phyloP scores from a whole-genome alignment of 2,113 vertebrate species.

The Apteryx mantelli region DNA sequence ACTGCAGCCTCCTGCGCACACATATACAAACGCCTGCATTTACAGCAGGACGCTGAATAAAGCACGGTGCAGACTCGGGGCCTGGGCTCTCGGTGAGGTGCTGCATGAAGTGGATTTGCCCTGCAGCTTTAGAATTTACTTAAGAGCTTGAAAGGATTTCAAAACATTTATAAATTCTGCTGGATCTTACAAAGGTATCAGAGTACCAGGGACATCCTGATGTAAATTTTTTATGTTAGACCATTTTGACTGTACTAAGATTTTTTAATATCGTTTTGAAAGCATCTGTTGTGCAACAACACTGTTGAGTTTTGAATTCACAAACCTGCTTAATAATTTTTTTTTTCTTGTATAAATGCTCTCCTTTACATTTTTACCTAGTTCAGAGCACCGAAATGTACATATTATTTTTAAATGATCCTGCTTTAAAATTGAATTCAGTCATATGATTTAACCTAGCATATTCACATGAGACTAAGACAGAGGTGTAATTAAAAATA shows the following conservation, averaged over 20 bases:
- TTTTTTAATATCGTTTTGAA: neutral
- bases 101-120: neutral
- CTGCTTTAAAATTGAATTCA: neutral
- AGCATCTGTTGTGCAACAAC: neutral
- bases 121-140: neutral
- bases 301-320: conserved; percentile 6
- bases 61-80: neutral
- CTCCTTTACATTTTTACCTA: neutral
- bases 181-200: neutral
- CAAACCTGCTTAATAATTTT: neutral
- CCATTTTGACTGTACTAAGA: neutral
- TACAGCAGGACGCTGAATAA: neutral
- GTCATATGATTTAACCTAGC: neutral
- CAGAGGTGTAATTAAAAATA: neutral
- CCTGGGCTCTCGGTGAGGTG: neutral
- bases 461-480: neutral
- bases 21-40: neutral
- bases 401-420: neutral
- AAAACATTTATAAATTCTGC: neutral
- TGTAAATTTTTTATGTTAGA: neutral
- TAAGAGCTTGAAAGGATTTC: neutral
- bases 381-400: neutral
- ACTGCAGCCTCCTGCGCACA: neutral
- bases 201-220: neutral
- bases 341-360: neutral